These are phyloP conservation scores for Terebella lapidaria DNA, from an alignment of 2,888 invertebrate species.

Conservation along the genomic window DNA sequence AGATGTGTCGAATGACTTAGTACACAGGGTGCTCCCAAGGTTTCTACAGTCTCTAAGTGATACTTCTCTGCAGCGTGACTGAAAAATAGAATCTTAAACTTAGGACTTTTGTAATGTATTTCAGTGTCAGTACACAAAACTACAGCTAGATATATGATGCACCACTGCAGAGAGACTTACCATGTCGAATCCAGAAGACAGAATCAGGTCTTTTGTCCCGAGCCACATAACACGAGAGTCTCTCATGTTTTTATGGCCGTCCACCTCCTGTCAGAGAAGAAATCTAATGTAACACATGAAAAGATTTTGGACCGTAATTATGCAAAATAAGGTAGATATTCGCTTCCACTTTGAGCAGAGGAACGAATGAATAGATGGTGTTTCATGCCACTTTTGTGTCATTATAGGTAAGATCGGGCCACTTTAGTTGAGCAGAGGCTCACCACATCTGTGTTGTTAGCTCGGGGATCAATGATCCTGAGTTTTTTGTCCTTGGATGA, in stretches of 20 bases:
- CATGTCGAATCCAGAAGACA: constrained; percentile 85
- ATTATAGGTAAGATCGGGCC: no score
- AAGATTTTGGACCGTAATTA: no score
- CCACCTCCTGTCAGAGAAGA: constrained; percentile 48
- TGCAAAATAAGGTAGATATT: no score
- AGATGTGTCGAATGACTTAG: constrained; percentile 7
- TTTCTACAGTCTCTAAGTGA: constrained; percentile 83
- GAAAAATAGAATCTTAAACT: no score
- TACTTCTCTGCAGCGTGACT: constrained; percentile 68
- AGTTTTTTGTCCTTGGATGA: constrained; percentile 55
- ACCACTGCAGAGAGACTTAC: no score
- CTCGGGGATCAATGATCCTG: constrained; percentile 51
- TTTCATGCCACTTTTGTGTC: no score
- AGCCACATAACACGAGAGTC: constrained; percentile 89
- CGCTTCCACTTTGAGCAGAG: no score
- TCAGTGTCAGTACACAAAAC: no score
- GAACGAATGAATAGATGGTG: no score
- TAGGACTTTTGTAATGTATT: no score
- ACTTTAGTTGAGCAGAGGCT: no score
- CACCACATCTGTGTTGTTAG: constrained; percentile 31
- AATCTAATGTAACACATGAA: not conserved
- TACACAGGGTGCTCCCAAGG: constrained; percentile 61
- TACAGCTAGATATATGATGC: no score
- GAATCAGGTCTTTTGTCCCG: constrained; percentile 74
- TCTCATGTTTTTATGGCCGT: constrained; percentile 84